phyloP scores from a whole-genome alignment of 92 coral and sea anemone species.

The Nematostella vectensis region DNA sequence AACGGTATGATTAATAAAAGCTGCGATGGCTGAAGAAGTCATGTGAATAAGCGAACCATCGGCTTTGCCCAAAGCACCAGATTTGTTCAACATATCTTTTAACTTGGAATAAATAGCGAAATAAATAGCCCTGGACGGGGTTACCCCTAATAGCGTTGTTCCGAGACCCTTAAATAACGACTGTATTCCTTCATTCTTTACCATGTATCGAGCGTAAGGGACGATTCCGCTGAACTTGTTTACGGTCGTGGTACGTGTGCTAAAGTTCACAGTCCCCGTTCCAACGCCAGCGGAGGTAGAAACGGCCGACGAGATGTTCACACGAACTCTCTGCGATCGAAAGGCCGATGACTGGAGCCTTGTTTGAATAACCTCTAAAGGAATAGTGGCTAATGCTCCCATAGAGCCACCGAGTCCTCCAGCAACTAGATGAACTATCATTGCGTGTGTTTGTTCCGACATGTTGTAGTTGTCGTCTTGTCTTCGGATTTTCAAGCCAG shows the following conservation, averaged over 20 bases:
- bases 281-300: conserved; percentile 15
- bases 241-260: conserved; percentile 17
- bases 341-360: conserved; percentile 94
- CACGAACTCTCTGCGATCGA: conserved; percentile 45
- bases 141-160: conserved; percentile 74
- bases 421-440: conserved; percentile 59
- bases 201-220: conserved; percentile 75
- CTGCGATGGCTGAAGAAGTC: conserved; percentile 80
- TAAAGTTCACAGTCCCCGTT: conserved; percentile 9
- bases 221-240: conserved; percentile 57
- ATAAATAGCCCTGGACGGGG: conserved; percentile 87
- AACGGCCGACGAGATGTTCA: conserved; percentile 25
- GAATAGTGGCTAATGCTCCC: conserved; percentile 82
- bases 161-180: conserved; percentile 83
- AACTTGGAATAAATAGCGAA: conserved; percentile 75
- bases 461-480: no score
- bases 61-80: conserved; percentile 44
- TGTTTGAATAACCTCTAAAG: conserved; percentile 93
- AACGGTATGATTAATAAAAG: conserved; percentile 72
- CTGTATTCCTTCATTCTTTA: conserved; percentile 63
- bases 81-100: conserved; percentile 56
- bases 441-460: conserved; percentile 16
- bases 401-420: conserved; percentile 95
- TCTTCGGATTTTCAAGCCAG: no score
- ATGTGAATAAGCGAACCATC: conserved; percentile 64